These are phyloP conservation scores for western clawed frog (Xenopus tropicalis) DNA, from an alignment of 2,113 vertebrate genomes.

Conservation along the genomic window DNA sequence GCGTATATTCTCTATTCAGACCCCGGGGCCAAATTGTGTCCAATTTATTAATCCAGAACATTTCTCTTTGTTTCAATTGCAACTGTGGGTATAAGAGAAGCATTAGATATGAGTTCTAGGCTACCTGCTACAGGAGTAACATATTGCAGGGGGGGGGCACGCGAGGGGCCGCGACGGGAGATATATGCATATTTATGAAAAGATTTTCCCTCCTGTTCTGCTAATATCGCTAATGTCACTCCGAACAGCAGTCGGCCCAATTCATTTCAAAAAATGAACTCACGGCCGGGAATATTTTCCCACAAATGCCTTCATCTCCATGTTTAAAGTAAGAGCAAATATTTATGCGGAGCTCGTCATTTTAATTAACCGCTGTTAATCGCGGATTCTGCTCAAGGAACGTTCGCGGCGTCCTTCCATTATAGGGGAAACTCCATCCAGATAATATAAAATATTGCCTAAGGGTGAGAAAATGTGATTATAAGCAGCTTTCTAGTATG, in stretches of 20 bases:
- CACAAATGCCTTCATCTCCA: slow-evolving; percentile 20
- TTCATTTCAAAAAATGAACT: slow-evolving; percentile 34
- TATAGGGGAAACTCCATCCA: too few relatives aligned
- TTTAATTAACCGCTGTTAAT: too few relatives aligned
- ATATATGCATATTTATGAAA: slow-evolving; percentile 50
- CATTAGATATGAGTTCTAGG: slow-evolving; percentile 11
- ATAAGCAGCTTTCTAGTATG: too few relatives aligned
- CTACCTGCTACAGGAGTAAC: slow-evolving; percentile 43
- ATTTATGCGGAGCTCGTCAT: not conserved
- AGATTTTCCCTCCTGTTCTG: slow-evolving; percentile 53
- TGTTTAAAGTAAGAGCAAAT: slow-evolving; percentile 15
- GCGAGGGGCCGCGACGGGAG: slow-evolving; percentile 21
- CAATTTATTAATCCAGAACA: too few relatives aligned
- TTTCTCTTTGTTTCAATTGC: too few relatives aligned
- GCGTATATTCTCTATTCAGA: too few relatives aligned
- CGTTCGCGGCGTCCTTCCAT: too few relatives aligned
- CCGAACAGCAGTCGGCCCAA: slow-evolving; percentile 36
- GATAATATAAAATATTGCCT: too few relatives aligned
- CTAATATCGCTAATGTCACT: slow-evolving; percentile 43
- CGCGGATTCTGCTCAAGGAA: too few relatives aligned
- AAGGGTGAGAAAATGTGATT: too few relatives aligned
- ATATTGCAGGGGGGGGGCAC: slow-evolving; percentile 23
- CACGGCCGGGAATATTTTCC: slow-evolving; percentile 31
- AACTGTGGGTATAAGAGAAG: too few relatives aligned
- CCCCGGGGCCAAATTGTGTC: too few relatives aligned